Percentiles rank a stretch among this genome's conserved stretches.
Evolutionary conservation across 2,113 vertebrate species (phyloP).

Genomic region (Parus major): DNA sequence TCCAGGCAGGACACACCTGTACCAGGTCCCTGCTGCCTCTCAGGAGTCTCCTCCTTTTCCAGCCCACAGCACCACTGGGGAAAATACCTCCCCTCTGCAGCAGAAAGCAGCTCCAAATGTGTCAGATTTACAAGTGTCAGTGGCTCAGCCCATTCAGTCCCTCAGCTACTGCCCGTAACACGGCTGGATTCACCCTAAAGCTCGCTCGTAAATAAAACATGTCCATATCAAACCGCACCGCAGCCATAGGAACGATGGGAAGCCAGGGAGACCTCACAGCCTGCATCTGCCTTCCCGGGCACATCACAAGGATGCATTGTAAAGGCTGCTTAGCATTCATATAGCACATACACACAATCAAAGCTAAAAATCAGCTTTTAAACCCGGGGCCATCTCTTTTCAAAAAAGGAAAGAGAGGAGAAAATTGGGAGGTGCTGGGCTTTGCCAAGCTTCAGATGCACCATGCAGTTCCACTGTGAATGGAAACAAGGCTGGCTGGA

Average conservation of each 20-base stretch:
- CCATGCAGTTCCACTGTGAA: constrained; percentile 62
- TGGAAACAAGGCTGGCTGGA: constrained; percentile 77
- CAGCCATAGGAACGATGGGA: background rate
- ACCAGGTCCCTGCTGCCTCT: background rate
- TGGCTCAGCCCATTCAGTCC: background rate
- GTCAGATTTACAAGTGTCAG: background rate
- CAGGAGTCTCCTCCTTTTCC: background rate
- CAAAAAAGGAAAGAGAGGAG: constrained; percentile 66
- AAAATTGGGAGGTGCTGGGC: background rate
- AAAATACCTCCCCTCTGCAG: background rate
- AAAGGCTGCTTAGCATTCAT: constrained; percentile 70
- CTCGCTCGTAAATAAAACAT: background rate
- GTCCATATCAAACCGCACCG: background rate
- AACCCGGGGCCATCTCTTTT: constrained; percentile 71
- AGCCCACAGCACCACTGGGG: no score
- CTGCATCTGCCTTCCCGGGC: background rate
- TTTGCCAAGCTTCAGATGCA: constrained; percentile 70
- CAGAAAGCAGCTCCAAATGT: background rate
- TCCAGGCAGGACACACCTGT: background rate
- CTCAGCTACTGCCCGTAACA: background rate
- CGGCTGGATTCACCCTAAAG: background rate
- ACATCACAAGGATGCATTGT: constrained; percentile 58
- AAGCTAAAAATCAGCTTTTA: constrained; percentile 77
- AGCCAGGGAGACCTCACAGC: background rate
- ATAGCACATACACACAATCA: constrained; percentile 70